Conservation (phyloP, 2,113 vertebrate species). For the Sinocyclocheilus grahami region DNA sequence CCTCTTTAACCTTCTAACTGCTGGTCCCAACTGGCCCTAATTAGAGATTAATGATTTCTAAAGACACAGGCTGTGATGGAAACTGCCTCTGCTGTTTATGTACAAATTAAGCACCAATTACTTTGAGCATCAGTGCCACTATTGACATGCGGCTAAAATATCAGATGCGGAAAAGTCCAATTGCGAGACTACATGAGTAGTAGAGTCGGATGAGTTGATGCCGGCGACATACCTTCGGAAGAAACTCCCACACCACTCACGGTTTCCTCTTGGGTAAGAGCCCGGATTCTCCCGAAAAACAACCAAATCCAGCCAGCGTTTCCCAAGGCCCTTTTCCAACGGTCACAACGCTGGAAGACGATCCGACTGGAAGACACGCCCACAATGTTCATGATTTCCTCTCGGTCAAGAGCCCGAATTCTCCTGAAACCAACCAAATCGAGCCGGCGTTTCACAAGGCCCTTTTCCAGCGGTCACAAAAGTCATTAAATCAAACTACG, state of each 20-base stretch:
- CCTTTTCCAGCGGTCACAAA: slow-evolving; percentile 12
- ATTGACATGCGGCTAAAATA: slow-evolving; percentile 74
- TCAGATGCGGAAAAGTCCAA: slow-evolving; percentile 43
- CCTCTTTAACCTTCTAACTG: slow-evolving; percentile 97
- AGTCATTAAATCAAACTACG: slow-evolving; percentile 31
- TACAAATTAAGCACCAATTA: slow-evolving; percentile 94
- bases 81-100: slow-evolving; percentile 92
- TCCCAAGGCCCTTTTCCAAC: too few relatives aligned
- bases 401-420: neutral
- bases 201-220: neutral
- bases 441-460: neutral
- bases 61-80: slow-evolving; percentile 93
- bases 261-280: too few relatives aligned
- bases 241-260: neutral
- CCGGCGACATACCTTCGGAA: neutral
- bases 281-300: too few relatives aligned
- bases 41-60: slow-evolving; percentile 97
- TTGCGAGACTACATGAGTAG: slow-evolving; percentile 17
- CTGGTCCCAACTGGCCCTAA: slow-evolving; percentile 96
- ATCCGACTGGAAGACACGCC: too few relatives aligned
- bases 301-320: too few relatives aligned
- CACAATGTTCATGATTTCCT: neutral
- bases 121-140: slow-evolving; percentile 88
- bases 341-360: neutral
- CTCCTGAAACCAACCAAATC: neutral